Base-by-base conservation (phyloP, 1,140 invertebrate species). In the Drosophila melanica region DNA sequence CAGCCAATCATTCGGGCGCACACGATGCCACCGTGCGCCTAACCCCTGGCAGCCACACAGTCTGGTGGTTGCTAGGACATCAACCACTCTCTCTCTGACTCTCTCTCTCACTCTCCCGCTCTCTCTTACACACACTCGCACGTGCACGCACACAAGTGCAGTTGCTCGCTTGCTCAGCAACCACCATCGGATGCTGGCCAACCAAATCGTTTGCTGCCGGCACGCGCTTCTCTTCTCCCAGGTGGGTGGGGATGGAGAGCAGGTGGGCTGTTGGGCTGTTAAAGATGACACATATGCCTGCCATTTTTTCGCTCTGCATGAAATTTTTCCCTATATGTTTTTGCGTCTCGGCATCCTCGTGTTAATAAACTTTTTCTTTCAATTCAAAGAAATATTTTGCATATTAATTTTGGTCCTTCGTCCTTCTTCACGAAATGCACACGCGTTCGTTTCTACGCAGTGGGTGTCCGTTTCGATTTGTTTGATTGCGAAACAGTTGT, bases 121-220 rank as follows among this genome's bases (percentile, higher is more conserved):
- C 54, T 42, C 39, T 20, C 20, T 47, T 20, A 12, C 37, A 30
- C 39, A 54, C 37, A 39, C 54, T 30, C 14, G 7, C n/a, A 37
- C 58, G 18, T 18, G 18, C 18, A 69, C 27, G 18, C 10, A n/a
- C 27, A n/a, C 44, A n/a, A 10, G 10, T 39, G 16, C 14, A 37
- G 27, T 30, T 16, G 11, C 30, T 48, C 53, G 45, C 66, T 48
- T 41, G 39, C 47, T 59, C 18, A 69, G 35, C 84, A 81, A 80
- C 79, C 81, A 79, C 75, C 42, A 53, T 47, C 65, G 77, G 84
- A 89, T 84, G 84, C 84, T 84, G 79, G 80, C 84, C 84, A 89
- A 89, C 84, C 84, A 89, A 89, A 89, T 57, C 84, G 72, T 65
- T 79, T 76, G 79, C 84, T 87, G 84, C 62, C 48, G 68, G 63